Base-by-base conservation (phyloP, 1,140 invertebrate genomes). In the Drosophila nebulosa region DNA sequence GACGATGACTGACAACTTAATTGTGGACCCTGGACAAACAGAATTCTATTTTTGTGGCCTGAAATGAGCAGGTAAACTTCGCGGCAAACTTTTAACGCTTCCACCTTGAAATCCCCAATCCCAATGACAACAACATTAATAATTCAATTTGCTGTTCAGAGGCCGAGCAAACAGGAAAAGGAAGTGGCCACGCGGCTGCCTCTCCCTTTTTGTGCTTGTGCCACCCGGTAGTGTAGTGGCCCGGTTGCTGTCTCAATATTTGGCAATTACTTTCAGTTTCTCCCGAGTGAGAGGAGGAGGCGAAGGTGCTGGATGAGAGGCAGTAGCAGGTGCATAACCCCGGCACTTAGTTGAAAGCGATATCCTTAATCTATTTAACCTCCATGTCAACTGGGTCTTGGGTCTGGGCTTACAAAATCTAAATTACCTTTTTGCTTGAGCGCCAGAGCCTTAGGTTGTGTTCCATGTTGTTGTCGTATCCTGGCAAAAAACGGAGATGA, bases 321-420 rank as follows among this genome's bases (percentile, higher is more conserved):
- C 30, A 12, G 55, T 27, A n/a, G 30, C 74, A 83, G 80, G 77
- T 78, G 78, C 46, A 63, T 52, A 18, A 18, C 30, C 32, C 46
- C 50, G 58, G 53, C 79, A 81, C 74, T 83, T 78, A 72, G 74
- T 42, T 76, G 74, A 75, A 85, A 78, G 78, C 74, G 83, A 86
- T 86, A 88, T 86, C 74, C 83, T 79, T 86, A 86, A 86, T 86
- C 83, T 86, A 74, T 86, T 86, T 86, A 86, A 86, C 81, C 81
- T 86, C 78, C 69, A 86, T 80, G 77, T 86, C 81, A 80, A 67
- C 77, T 69, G 67, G 73, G 62, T 64, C 78, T 52, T 53, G 30
- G 27, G 50, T 55, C 53, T 62, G 60, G 61, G 64, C 61, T 69
- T 70, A 64, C 64, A 55, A 67, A 85, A 86, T 86, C 81, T 86